Percentiles rank a stretch among this genome's conserved stretches.
phyloP scores from a whole-genome alignment of 2,888 invertebrate genomes.

The Agrochola macilenta region DNA sequence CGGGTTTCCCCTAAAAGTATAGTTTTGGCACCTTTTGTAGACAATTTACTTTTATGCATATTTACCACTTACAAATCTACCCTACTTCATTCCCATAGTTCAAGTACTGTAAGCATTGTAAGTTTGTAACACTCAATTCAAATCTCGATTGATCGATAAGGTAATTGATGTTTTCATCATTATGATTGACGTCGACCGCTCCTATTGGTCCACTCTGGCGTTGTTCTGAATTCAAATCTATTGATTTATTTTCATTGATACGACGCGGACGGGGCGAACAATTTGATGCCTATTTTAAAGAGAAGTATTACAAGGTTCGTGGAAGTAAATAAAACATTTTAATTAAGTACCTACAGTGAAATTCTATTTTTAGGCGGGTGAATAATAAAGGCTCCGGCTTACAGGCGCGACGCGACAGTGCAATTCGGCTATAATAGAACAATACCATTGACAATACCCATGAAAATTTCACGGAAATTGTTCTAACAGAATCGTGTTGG shows the following conservation, averaged over 20 bases:
- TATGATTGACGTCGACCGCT: slow-evolving; percentile 8
- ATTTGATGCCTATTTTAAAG: background rate
- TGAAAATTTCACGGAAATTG: no score
- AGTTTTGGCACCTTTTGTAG: no score
- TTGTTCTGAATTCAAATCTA: slow-evolving; percentile 27
- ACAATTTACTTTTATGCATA: no score
- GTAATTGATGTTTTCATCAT: slow-evolving; percentile 40
- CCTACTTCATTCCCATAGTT: background rate
- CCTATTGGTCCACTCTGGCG: slow-evolving; percentile 22
- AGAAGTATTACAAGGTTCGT: background rate
- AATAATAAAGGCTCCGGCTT: background rate
- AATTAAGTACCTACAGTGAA: no score
- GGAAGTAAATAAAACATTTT: background rate
- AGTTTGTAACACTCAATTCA: slow-evolving; percentile 23
- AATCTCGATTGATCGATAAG: slow-evolving; percentile 9
- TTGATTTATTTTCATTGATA: slow-evolving; percentile 29
- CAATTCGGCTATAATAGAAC: no score
- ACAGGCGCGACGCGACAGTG: no score
- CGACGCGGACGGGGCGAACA: background rate
- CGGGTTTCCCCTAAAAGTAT: no score
- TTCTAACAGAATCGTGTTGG: no score
- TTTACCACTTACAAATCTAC: no score
- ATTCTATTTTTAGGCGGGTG: background rate
- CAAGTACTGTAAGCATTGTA: background rate
- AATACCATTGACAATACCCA: no score